A percentile compares a stretch with the other conserved stretches of the same genome.
Conservation (phyloP, 2,113 vertebrate species). For the Leptosomus discolor region DNA sequence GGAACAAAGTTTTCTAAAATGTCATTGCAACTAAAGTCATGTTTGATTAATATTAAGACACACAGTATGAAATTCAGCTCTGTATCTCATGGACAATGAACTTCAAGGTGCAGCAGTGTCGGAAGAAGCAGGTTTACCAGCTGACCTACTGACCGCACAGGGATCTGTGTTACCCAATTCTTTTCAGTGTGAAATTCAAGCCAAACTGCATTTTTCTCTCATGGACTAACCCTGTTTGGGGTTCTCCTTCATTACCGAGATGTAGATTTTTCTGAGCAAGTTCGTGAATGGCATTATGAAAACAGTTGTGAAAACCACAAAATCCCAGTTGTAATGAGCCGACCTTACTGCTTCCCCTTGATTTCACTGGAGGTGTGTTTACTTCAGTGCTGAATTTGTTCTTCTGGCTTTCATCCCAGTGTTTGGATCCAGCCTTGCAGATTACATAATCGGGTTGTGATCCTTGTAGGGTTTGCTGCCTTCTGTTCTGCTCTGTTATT, state of each 20-base stretch:
- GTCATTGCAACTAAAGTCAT: not conserved
- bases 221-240: not conserved
- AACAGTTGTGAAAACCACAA: not conserved
- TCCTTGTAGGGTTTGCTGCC: not conserved
- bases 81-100: not conserved
- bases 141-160: not conserved
- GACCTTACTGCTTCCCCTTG: not conserved
- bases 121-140: not conserved
- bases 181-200: not conserved
- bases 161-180: not conserved
- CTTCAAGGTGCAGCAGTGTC: not conserved
- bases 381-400: not conserved
- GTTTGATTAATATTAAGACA: not conserved
- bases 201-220: not conserved
- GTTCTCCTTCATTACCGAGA: not conserved
- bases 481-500: not conserved
- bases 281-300: not conserved
- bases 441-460: not conserved
- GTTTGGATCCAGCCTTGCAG: not conserved
- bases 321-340: not conserved
- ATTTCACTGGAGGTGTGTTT: conserved; percentile 31
- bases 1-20: not conserved
- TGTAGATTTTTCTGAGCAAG: not conserved
- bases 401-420: conserved; percentile 9
- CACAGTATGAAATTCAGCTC: not conserved